Evolutionary conservation across 2,113 vertebrate species (phyloP).

Genomic region (Agapornis roseicollis): DNA sequence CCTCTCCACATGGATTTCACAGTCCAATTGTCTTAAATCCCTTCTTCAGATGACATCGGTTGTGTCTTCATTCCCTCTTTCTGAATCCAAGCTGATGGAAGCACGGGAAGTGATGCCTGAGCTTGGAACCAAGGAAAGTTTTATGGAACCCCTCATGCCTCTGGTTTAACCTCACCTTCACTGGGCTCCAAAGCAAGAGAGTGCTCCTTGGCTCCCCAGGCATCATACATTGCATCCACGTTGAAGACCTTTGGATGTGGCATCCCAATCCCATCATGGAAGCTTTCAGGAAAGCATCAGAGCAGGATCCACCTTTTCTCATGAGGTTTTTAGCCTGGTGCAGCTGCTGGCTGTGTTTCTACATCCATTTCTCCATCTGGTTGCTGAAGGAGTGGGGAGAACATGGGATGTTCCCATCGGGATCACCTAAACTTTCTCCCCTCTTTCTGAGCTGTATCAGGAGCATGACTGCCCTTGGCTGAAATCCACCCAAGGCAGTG

Average conservation of each 20-base stretch:
- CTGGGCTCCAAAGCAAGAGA: neutral
- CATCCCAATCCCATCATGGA: fast-evolving
- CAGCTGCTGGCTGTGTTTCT: neutral
- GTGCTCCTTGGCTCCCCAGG: neutral
- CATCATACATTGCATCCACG: fast-evolving
- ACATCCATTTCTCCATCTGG: fast-evolving
- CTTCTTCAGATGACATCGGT: neutral
- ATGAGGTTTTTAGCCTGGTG: neutral
- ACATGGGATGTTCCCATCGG: fast-evolving
- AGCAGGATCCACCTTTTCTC: neutral
- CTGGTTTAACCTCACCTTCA: neutral
- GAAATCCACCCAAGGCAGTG: neutral
- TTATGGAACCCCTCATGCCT: fast-evolving
- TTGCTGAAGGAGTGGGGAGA: neutral
- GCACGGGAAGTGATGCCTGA: neutral
- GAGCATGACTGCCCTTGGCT: fast-evolving
- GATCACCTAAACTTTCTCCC: fast-evolving
- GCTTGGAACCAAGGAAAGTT: neutral
- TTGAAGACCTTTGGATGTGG: neutral
- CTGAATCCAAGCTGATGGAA: neutral
- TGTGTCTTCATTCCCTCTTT: neutral
- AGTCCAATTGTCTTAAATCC: neutral
- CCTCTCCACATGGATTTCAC: neutral
- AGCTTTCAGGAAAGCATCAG: neutral
- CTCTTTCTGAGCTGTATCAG: neutral